Conservation (phyloP, 2,113 vertebrate genomes). For the Grammomys surdaster region DNA sequence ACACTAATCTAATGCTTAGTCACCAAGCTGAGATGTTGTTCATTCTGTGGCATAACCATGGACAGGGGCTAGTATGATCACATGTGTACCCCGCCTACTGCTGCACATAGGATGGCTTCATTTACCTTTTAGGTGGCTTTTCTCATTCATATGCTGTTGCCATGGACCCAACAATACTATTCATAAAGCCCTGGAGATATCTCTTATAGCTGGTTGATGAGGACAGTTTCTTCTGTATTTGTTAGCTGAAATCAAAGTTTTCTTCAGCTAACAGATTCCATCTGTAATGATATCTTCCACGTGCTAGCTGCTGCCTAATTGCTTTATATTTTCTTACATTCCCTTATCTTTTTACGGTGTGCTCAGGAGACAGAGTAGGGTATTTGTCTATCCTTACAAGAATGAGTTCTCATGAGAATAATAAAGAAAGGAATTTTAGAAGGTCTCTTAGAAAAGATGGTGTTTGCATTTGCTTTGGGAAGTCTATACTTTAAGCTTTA, state of each 20-base stretch:
- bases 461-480: conserved; percentile 4
- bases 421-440: neutral
- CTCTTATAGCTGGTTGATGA: neutral
- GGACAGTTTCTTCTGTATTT: conserved; percentile 28
- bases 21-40: neutral
- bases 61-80: neutral
- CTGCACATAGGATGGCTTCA: neutral
- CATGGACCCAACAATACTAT: neutral
- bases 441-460: neutral
- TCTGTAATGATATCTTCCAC: conserved; percentile 27
- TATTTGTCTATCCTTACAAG: conserved; percentile 33
- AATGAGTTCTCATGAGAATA: conserved; percentile 41
- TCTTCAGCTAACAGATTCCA: neutral
- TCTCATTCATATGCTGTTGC: conserved; percentile 37
- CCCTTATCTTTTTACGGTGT: neutral
- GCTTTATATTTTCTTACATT: conserved; percentile 30
- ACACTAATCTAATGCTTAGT: neutral
- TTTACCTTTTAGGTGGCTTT: conserved; percentile 42
- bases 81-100: neutral
- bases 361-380: neutral
- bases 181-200: neutral
- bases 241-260: conserved; percentile 47
- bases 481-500: neutral
- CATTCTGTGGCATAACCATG: neutral
- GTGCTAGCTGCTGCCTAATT: neutral